Evolutionary conservation across 2,113 vertebrate genomes (phyloP).

Genomic region (Carettochelys insculpta): DNA sequence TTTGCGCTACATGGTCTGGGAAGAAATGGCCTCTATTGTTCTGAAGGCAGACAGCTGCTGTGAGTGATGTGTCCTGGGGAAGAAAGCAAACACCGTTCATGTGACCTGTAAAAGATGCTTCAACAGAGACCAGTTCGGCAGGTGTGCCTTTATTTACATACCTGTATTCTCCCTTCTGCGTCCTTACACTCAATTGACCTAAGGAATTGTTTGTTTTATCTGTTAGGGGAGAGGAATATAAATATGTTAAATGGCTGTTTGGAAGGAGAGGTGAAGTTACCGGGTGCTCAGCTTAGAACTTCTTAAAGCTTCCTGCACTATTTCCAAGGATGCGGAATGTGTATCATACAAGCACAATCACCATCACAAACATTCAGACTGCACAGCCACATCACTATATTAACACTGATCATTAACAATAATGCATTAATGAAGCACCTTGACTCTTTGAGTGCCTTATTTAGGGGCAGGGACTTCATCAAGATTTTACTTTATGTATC

Average conservation of each 20-base stretch:
- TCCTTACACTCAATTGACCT: accelerated
- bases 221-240: not conserved
- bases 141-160: not conserved
- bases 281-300: not conserved
- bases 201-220: not conserved
- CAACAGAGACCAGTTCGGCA: not conserved
- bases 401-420: not conserved
- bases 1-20: not conserved
- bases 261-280: not conserved
- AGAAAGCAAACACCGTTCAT: not conserved
- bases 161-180: not conserved
- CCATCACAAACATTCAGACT: not conserved
- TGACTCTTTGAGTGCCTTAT: not conserved
- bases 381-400: not conserved
- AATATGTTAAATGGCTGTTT: not conserved
- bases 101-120: not conserved
- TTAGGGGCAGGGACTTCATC: not conserved
- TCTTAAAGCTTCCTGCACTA: not conserved
- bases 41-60: not conserved
- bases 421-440: not conserved
- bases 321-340: not conserved
- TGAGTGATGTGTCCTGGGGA: not conserved
- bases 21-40: not conserved
- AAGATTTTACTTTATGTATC: not conserved
- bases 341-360: not conserved